phyloP scores from a whole-genome alignment of 2,113 vertebrate species.

The Monopterus albus region DNA sequence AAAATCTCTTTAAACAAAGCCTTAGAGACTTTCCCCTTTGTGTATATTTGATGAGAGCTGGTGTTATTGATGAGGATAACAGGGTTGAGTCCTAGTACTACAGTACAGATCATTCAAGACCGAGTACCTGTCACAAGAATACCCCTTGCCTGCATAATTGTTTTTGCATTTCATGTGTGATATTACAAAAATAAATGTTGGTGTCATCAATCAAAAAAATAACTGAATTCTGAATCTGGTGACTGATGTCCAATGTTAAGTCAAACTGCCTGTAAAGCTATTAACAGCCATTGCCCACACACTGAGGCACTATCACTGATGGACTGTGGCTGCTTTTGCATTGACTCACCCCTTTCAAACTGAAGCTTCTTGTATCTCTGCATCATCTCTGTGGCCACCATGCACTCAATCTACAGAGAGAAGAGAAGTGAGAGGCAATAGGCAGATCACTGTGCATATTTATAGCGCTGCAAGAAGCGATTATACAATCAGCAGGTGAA shows the following conservation, averaged over 20 bases:
- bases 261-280: no score
- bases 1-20: conserved; percentile 40
- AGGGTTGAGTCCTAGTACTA: conserved; percentile 4
- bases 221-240: no score
- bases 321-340: conserved; percentile 7
- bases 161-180: no score
- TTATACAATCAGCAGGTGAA: conserved; percentile 2
- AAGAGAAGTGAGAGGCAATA: conserved; percentile 25
- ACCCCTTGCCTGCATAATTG: not conserved
- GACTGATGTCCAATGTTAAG: no score
- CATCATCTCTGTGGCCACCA: conserved; percentile 96
- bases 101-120: conserved; percentile 15
- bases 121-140: not conserved
- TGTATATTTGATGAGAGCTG: conserved; percentile 34
- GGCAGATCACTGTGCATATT: conserved; percentile 43
- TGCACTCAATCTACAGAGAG: conserved; percentile 91
- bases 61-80: conserved; percentile 42
- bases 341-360: conserved; percentile 93
- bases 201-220: no score
- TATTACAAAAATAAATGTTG: no score
- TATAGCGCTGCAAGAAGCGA: conserved; percentile 28
- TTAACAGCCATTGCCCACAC: conserved; percentile 15
- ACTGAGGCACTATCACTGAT: conserved; percentile 4
- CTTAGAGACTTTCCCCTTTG: conserved; percentile 33
- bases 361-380: conserved; percentile 96